These are phyloP conservation scores for Stenoptilia bipunctidactyla DNA, from an alignment of 2,888 invertebrate genomes.

Conservation along the genomic window DNA sequence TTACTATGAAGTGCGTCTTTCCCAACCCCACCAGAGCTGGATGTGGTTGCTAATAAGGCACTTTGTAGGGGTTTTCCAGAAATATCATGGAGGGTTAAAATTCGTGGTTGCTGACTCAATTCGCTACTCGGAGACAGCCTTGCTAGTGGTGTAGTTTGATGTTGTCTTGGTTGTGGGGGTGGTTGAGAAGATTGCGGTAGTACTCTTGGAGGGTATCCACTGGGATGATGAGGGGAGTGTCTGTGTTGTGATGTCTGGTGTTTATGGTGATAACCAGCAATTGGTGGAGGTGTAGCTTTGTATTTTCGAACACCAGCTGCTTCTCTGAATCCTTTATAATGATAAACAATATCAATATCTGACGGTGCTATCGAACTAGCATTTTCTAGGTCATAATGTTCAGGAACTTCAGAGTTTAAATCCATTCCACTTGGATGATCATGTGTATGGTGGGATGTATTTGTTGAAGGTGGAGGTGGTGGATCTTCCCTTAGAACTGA, in stretches of 20 bases:
- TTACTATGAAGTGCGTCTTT: conserved; percentile 92
- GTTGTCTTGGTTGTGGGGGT: conserved; percentile 76
- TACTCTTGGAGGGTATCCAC: conserved; percentile 80
- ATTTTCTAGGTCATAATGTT: conserved; percentile 96
- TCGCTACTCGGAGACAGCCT: conserved; percentile 93
- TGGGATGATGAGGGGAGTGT: conserved; percentile 82
- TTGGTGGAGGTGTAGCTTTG: conserved; percentile 87
- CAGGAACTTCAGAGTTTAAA: conserved; percentile 84
- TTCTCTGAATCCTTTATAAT: conserved; percentile 95
- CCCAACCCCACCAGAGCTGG: conserved; percentile 88
- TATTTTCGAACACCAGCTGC: conserved; percentile 87
- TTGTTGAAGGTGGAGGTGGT: conserved; percentile 81
- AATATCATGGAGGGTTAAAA: conserved; percentile 93
- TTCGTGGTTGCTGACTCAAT: conserved; percentile 91
- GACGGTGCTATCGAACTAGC: conserved; percentile 98
- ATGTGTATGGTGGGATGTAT: conserved; percentile 77
- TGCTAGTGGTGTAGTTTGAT: conserved; percentile 92
- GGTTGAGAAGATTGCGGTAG: conserved; percentile 79
- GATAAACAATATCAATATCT: conserved; percentile 96
- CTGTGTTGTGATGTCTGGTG: conserved; percentile 81
- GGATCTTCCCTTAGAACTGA: conserved; percentile 84
- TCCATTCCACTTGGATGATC: conserved; percentile 82
- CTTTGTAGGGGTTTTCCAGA: conserved; percentile 93
- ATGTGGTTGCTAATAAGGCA: conserved; percentile 89
- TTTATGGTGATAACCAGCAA: conserved; percentile 82